Conservation (phyloP, 2,888 invertebrate species). For the Bombylius discolor region DNA sequence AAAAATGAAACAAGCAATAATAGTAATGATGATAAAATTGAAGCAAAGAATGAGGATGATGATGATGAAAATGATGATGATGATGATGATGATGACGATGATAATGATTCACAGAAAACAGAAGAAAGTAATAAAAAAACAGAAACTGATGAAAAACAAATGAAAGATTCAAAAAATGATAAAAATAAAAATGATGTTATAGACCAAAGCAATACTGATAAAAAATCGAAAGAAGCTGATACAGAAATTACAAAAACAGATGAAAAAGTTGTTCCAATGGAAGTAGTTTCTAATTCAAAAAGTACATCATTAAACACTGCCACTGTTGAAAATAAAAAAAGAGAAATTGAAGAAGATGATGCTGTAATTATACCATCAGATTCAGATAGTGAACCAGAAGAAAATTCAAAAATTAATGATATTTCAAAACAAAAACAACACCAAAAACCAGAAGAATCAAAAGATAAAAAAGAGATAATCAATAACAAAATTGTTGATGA, state of each 20-base stretch:
- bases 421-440: not conserved
- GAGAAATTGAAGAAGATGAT: slow-evolving; percentile 20
- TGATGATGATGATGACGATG: slow-evolving; percentile 16
- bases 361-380: slow-evolving; percentile 38
- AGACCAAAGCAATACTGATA: no score
- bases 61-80: slow-evolving; percentile 10
- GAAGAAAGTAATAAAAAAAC: not conserved
- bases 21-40: slow-evolving; percentile 11
- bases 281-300: slow-evolving; percentile 11
- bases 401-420: slow-evolving; percentile 9
- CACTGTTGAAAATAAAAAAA: not conserved
- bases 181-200: slow-evolving; percentile 4
- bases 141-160: slow-evolving; percentile 10
- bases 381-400: slow-evolving; percentile 27
- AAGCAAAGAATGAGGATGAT: slow-evolving; percentile 16
- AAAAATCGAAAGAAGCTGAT: slow-evolving; percentile 3
- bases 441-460: not conserved
- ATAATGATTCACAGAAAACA: slow-evolving; percentile 13
- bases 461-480: slow-evolving; percentile 13
- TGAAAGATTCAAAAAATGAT: slow-evolving; percentile 5
- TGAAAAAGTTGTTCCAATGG: slow-evolving; percentile 11
- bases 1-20: not conserved
- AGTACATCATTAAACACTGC: not conserved
- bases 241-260: not conserved
- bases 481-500: slow-evolving; percentile 20